These are phyloP conservation scores for Diachasma alloeum DNA, from an alignment of 1,140 invertebrate genomes.

Conservation along the genomic window DNA sequence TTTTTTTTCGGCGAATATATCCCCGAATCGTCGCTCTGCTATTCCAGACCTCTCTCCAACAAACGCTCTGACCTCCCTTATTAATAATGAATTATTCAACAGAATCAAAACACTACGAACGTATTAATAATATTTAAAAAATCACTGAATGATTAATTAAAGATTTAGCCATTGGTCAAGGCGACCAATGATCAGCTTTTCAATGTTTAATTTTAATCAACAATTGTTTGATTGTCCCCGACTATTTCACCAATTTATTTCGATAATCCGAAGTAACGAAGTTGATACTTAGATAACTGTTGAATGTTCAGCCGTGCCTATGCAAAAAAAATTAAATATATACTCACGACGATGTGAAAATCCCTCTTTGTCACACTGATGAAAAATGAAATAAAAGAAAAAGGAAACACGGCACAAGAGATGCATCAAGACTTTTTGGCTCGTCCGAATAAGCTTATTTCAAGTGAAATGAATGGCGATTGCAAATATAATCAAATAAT, in stretches of 20 bases:
- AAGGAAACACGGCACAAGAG: background rate
- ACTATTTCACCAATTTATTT: background rate
- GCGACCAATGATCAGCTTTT: background rate
- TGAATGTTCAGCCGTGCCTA: slow-evolving; percentile 10
- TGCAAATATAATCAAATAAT: background rate
- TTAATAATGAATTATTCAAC: background rate
- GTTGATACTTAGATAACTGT: background rate
- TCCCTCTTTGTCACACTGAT: slow-evolving; percentile 1
- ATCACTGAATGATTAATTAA: background rate
- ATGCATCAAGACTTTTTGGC: background rate
- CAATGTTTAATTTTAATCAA: background rate
- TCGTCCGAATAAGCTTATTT: background rate
- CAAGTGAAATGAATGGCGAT: background rate
- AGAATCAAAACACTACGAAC: background rate
- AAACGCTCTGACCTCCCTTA: no score
- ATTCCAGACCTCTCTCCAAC: no score
- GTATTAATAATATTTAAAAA: background rate
- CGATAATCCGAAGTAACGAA: no score
- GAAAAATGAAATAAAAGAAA: background rate
- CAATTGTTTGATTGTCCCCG: background rate
- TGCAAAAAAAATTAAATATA: slow-evolving; percentile 12
- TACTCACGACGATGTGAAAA: background rate
- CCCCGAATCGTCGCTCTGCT: no score
- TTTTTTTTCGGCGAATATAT: no score
- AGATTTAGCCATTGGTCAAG: background rate